These are phyloP conservation scores for Cyclophora punctaria DNA, from an alignment of 2,888 invertebrate species.

Conservation along the genomic window DNA sequence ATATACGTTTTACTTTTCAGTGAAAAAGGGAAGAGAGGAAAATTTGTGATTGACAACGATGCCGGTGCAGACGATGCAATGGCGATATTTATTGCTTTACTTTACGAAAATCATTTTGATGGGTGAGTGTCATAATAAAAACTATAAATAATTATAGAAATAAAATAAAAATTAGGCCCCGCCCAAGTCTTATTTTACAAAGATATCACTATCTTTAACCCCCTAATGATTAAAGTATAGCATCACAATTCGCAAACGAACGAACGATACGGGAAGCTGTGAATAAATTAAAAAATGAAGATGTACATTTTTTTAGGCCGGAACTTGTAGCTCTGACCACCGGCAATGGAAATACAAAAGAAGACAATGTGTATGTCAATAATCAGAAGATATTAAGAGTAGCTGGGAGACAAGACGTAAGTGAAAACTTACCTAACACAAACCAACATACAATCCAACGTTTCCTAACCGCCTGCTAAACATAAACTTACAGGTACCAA, in stretches of 20 bases:
- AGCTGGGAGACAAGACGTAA: conserved; percentile 77
- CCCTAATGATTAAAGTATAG: no score
- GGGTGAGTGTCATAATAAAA: conserved; percentile 31
- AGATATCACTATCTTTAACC: no score
- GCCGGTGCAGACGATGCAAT: conserved; percentile 57
- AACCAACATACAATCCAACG: neutral
- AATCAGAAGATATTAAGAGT: conserved; percentile 79
- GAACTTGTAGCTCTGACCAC: conserved; percentile 83
- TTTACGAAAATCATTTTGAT: conserved; percentile 48
- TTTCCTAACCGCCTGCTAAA: no score
- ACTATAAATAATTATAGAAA: no score
- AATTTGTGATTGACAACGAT: conserved; percentile 54
- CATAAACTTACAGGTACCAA: conserved; percentile 75
- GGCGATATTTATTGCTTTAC: conserved; percentile 48
- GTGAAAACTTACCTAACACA: conserved; percentile 22
- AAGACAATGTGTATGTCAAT: conserved; percentile 81
- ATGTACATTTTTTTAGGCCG: conserved; percentile 28
- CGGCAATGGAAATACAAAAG: conserved; percentile 81
- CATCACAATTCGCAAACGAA: no score
- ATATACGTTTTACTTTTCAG: conserved; percentile 13
- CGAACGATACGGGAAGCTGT: no score
- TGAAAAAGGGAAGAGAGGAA: conserved; percentile 15
- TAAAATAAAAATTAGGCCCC: no score
- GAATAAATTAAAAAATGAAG: no score
- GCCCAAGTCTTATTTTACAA: no score